A percentile compares a stretch with the other conserved stretches of the same genome.
phyloP scores from a whole-genome alignment of 2,797 vertebrate species.

The Mormyrops attenuatus region DNA sequence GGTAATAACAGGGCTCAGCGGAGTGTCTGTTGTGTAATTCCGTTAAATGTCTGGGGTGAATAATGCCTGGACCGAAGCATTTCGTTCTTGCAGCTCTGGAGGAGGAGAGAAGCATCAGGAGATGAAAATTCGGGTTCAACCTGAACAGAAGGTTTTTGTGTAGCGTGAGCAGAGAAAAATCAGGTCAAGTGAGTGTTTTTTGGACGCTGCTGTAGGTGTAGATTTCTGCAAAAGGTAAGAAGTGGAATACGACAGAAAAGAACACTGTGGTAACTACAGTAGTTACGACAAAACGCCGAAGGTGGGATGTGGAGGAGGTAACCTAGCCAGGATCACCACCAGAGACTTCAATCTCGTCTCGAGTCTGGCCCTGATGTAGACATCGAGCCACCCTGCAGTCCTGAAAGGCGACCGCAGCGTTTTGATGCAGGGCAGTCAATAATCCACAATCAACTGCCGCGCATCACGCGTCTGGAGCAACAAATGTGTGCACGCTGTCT shows the following conservation, averaged over 20 bases:
- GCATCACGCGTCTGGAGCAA: background rate
- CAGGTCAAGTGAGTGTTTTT: background rate
- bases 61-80: background rate
- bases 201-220: background rate
- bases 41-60: background rate
- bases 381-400: background rate
- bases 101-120: background rate
- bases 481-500: background rate
- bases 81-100: background rate
- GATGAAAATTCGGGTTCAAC: background rate
- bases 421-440: constrained; percentile 1
- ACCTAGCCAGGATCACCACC: background rate
- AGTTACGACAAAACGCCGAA: background rate
- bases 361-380: background rate
- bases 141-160: background rate
- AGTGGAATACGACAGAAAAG: background rate
- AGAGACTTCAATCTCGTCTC: background rate
- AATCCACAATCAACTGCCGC: constrained; percentile 6
- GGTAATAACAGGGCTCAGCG: background rate
- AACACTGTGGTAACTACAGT: background rate
- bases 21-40: constrained; percentile 6
- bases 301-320: background rate
- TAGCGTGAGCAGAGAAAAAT: background rate
- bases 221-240: background rate
- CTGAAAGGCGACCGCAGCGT: background rate